Evolutionary conservation across 2,113 vertebrate species (phyloP).

Genomic region (Dendropsophus ebraccatus): DNA sequence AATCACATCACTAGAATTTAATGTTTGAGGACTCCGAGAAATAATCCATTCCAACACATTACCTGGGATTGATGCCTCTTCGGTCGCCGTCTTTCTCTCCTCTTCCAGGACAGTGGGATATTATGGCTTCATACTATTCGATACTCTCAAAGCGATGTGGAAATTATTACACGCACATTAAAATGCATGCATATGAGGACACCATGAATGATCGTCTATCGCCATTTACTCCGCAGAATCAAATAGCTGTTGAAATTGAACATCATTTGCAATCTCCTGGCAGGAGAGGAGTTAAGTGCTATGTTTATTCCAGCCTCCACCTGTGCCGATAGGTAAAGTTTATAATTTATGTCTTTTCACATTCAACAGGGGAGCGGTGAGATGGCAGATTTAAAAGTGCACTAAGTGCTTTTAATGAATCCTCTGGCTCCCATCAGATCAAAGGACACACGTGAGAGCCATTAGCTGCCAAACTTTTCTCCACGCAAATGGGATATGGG

Average conservation of each 20-base stretch:
- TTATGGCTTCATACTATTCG: neutral
- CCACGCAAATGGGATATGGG: constrained; percentile 21
- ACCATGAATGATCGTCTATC: neutral
- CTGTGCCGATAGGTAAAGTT: constrained; percentile 40
- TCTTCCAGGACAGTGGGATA: constrained; percentile 22
- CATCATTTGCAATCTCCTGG: neutral
- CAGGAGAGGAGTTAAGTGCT: constrained; percentile 7
- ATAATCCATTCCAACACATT: constrained; percentile 39
- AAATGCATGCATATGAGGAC: too few species aligned
- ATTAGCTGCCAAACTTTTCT: constrained; percentile 29
- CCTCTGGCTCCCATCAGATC: constrained; percentile 27
- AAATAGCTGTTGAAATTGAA: neutral
- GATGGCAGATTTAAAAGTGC: constrained; percentile 39
- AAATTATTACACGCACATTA: neutral
- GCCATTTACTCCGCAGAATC: neutral
- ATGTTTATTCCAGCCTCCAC: constrained; percentile 16
- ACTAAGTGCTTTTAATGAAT: constrained; percentile 51
- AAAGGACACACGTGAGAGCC: constrained; percentile 37
- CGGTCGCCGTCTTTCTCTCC: neutral
- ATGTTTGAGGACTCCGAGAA: constrained; percentile 23
- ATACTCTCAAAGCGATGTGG: neutral
- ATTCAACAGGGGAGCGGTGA: constrained; percentile 28
- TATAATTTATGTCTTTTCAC: constrained; percentile 27
- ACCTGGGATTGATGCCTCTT: constrained; percentile 30
- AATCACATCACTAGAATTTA: constrained; percentile 45